Conservation (phyloP, 53 echinoderm and acorn worm genomes). For the Arbacia lixula region DNA sequence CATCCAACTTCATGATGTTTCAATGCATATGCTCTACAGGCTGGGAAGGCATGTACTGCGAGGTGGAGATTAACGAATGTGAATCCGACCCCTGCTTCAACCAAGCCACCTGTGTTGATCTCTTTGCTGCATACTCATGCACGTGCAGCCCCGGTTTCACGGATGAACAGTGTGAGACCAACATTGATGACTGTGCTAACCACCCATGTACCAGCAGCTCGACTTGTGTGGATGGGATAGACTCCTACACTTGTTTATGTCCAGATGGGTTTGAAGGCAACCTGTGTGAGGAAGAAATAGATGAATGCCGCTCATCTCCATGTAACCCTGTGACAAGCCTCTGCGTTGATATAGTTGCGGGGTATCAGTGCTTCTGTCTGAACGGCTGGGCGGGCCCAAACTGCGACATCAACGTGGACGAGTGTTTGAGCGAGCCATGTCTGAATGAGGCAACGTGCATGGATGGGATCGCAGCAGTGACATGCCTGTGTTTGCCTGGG, state of each 20-base stretch:
- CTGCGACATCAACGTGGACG: constrained; percentile 75
- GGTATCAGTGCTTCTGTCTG: constrained; percentile 71
- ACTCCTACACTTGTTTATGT: constrained; percentile 62
- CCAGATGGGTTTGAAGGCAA: constrained; percentile 50
- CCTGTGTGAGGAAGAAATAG: constrained; percentile 62
- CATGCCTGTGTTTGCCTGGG: constrained; percentile 55
- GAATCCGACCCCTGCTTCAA: constrained; percentile 59
- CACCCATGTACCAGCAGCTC: constrained; percentile 57
- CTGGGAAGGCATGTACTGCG: constrained; percentile 62
- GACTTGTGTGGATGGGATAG: constrained; percentile 61
- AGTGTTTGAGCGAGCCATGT: constrained; percentile 68
- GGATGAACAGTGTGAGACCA: constrained; percentile 49
- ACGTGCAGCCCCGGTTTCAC: constrained; percentile 49
- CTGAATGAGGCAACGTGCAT: constrained; percentile 63
- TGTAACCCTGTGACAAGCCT: constrained; percentile 57
- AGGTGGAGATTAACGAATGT: constrained; percentile 62
- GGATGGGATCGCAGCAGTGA: constrained; percentile 64
- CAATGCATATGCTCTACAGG: constrained; percentile 54
- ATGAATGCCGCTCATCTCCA: constrained; percentile 61
- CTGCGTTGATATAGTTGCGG: constrained; percentile 53
- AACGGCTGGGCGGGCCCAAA: constrained; percentile 72
- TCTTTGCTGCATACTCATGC: constrained; percentile 54
- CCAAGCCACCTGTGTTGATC: constrained; percentile 49
- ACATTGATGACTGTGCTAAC: constrained; percentile 65
- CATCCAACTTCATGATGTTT: constrained; percentile 34